Percentiles rank a stretch among this genome's conserved stretches.
Evolutionary conservation across 2,113 vertebrate species (phyloP).

Genomic region (Scomber japonicus): DNA sequence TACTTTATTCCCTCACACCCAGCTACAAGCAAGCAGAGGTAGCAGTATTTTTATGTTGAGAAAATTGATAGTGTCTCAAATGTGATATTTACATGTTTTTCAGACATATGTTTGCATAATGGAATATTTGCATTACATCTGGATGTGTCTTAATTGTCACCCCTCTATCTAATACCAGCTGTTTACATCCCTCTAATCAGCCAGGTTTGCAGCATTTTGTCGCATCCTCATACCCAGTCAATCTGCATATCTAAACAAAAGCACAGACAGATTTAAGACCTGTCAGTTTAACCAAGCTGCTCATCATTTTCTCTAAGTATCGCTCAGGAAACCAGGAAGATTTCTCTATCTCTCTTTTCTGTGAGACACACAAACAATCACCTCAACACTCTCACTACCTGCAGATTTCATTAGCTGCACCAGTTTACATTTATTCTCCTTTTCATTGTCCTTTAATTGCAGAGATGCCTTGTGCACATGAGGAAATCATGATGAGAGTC

Average conservation of each 20-base stretch:
- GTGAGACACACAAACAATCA: not conserved
- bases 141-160: slow-evolving; percentile 29
- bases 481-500: not conserved
- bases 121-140: slow-evolving; percentile 35
- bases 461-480: not conserved
- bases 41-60: not conserved
- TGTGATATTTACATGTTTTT: slow-evolving; percentile 19
- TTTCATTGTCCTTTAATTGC: not conserved
- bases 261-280: slow-evolving; percentile 46
- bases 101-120: slow-evolving; percentile 5
- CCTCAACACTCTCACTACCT: not conserved
- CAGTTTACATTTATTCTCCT: not conserved
- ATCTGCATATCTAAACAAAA: slow-evolving; percentile 53
- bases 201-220: slow-evolving; percentile 21
- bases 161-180: slow-evolving; percentile 45
- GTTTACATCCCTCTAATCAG: slow-evolving; percentile 46
- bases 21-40: not conserved
- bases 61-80: not conserved
- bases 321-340: slow-evolving; percentile 28
- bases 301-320: slow-evolving; percentile 34
- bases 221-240: slow-evolving; percentile 31
- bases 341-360: not conserved
- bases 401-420: not conserved
- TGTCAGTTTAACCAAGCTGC: slow-evolving; percentile 49
- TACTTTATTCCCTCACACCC: not conserved